phyloP scores from a whole-genome alignment of 1,140 invertebrate species.

The Psix sp. region DNA sequence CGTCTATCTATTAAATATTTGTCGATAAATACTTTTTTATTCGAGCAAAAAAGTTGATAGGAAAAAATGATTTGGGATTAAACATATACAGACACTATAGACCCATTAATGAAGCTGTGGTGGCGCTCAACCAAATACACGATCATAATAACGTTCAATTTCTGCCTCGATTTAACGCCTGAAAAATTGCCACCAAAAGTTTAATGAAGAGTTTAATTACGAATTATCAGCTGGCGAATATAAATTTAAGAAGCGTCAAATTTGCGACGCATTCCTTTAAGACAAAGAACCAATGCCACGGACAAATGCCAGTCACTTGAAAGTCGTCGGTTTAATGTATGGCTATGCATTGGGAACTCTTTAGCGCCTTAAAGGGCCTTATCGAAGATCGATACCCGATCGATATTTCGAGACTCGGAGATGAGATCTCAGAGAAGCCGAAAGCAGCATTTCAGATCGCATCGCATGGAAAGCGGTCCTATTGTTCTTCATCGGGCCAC shows the following conservation, averaged over 20 bases:
- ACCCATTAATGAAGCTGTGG: no score
- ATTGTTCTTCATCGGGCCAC: slow-evolving; percentile 75
- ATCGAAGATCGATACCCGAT: slow-evolving; percentile 72
- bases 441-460: slow-evolving; percentile 69
- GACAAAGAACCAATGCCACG: slow-evolving; percentile 39
- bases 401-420: slow-evolving; percentile 67
- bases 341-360: slow-evolving; percentile 68
- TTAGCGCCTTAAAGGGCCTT: slow-evolving; percentile 73
- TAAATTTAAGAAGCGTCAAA: slow-evolving; percentile 48
- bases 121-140: no score
- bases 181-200: no score
- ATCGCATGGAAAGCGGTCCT: slow-evolving; percentile 70
- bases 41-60: no score
- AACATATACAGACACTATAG: no score
- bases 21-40: no score
- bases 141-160: no score
- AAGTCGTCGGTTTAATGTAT: slow-evolving; percentile 64
- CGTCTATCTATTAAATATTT: no score
- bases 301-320: slow-evolving; percentile 54
- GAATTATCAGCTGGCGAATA: slow-evolving; percentile 19
- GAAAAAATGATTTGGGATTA: no score
- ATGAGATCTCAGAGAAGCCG: slow-evolving; percentile 70
- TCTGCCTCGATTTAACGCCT: no score
- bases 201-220: slow-evolving; percentile 13
- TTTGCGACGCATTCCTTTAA: slow-evolving; percentile 57